Percentiles rank a stretch among this genome's conserved stretches.
Evolutionary conservation across 2,797 vertebrate genomes (phyloP).

Genomic region (Cryptoprocta ferox): DNA sequence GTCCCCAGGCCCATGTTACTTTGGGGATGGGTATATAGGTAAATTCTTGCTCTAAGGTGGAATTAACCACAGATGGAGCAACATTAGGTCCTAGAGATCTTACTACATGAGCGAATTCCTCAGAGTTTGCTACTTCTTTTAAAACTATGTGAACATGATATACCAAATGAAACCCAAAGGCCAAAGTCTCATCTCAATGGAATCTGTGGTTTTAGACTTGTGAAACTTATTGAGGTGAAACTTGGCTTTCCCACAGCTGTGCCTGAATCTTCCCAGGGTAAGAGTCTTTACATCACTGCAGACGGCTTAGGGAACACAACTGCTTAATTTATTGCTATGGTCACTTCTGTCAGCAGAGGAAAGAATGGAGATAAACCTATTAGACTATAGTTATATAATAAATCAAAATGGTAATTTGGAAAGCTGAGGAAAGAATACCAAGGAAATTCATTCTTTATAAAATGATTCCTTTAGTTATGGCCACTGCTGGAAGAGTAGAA

Average conservation of each 20-base stretch:
- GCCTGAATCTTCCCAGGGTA: slow-evolving; percentile 38
- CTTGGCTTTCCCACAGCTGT: slow-evolving; percentile 61
- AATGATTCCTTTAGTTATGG: neutral
- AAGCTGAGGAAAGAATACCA: neutral
- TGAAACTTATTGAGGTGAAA: slow-evolving; percentile 60
- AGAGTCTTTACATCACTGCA: slow-evolving; percentile 9
- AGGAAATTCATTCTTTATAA: neutral
- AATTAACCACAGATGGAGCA: slow-evolving; percentile 28
- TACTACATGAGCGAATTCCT: neutral
- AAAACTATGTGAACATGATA: slow-evolving; percentile 59
- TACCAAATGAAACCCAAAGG: slow-evolving; percentile 44
- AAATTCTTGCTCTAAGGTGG: neutral
- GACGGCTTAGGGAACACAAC: slow-evolving; percentile 56
- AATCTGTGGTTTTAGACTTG: slow-evolving; percentile 73
- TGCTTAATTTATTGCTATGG: slow-evolving; percentile 45
- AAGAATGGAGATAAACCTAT: slow-evolving; percentile 49
- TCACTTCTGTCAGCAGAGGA: slow-evolving; percentile 39
- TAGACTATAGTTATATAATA: slow-evolving; percentile 13
- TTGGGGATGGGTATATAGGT: neutral
- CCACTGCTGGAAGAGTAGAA: neutral
- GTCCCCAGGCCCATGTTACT: neutral
- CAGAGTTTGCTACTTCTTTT: slow-evolving; percentile 48
- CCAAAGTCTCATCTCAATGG: slow-evolving; percentile 66
- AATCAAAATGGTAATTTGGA: slow-evolving; percentile 9
- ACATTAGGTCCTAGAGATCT: neutral